Evolutionary conservation across 2,113 vertebrate genomes (phyloP), one percentile per base, ranked within the genome.

Genomic region (Xerus inauris): DNA sequence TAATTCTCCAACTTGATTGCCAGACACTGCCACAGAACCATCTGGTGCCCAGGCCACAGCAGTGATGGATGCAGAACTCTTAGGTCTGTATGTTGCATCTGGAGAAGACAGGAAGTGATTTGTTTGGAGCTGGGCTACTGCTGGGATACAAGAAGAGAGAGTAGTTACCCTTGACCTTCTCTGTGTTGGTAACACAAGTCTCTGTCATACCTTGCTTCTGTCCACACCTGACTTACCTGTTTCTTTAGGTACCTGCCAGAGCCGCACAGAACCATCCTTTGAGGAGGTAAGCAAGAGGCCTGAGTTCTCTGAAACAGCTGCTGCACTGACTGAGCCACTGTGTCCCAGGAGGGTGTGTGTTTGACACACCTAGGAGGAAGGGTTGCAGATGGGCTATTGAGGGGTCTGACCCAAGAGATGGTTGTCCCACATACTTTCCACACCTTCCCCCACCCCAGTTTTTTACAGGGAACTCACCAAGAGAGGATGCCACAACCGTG

Each of bases 1-100:
- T n/a, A 99, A 94, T 69, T 99, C 97, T 62, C 99, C 99, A 0
- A 96, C 94, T 45, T 98, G 97, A 87, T 98, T 99, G 51, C 99
- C 99, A 38, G 98, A 98, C 5, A 98, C 97, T 51, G 98, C 97
- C 75, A 99, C 2, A 40, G 97, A 97, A 1, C 97, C 98, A 4
- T 88, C 94, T 11, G 98, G 97, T 72, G 98, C 98, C 98, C 99
- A 99, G 89, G 98, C 98, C 97, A 99, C n/a, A 16, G 98, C 98
- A 26, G 98, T 97, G 95, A 99, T 89, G 0, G 89, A n/a, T 32
- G 32, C 65, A 42, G 35, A 89, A 89, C 67, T 95, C 87, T 54
- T 87, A 6, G 45, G 83, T 2, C 13, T 47, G 6, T n/a, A 16
- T 16, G 91, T 30, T 22, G 87, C 93, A 76, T 96, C 97, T 98